Evolutionary conservation across 2,797 vertebrate species (phyloP), one percentile per base, ranked within the genome.

Genomic region (Petrocephalus schoutedeni): DNA sequence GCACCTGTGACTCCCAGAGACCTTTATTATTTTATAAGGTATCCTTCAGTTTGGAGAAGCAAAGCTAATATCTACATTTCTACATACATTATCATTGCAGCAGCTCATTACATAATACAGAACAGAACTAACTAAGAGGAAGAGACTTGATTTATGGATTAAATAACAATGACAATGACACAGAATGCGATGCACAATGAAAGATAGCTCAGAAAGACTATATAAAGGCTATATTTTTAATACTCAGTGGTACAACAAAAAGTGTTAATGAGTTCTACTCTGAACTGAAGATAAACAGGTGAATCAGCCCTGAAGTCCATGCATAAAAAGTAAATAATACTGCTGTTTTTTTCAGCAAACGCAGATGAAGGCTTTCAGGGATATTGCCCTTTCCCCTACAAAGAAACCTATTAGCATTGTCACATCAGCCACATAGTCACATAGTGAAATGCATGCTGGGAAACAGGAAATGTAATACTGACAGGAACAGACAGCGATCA

Each of bases 401-500:
- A 85, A 45, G 28, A 71, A 85, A 85, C 32, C 12, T 32, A 56
- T 61, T 59, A 67, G n/a, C 51, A 12, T 23, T 88, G 82, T 41
- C 71, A 85, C 57, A 56, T 9, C 41, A 49, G 51, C 10, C 41
- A 61, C 36, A 53, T 41, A 45, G 9, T 56, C 23, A 88, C 28
- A 86, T 56, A 53, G 3, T 56, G 23, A 28, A 54, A 5, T 21
- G 23, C 61, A 57, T 86, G 83, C 61, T 86, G 87, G 10, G 57
- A 56, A 45, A 32, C 57, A 59, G 51, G 88, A 53, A 86, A 87
- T 85, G 23, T 89, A 90, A 91, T 90, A 91, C 91, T 90, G 90
- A 19, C 45, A 88, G 71, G 61, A 87, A 53, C n/a, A 6, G 2
- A 41, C 9, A 45, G 9, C 9, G 19, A 49, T 36, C 28, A 16